Evolutionary conservation across 2,797 vertebrate genomes (phyloP).

Genomic region (Paedocypris micromegethes): DNA sequence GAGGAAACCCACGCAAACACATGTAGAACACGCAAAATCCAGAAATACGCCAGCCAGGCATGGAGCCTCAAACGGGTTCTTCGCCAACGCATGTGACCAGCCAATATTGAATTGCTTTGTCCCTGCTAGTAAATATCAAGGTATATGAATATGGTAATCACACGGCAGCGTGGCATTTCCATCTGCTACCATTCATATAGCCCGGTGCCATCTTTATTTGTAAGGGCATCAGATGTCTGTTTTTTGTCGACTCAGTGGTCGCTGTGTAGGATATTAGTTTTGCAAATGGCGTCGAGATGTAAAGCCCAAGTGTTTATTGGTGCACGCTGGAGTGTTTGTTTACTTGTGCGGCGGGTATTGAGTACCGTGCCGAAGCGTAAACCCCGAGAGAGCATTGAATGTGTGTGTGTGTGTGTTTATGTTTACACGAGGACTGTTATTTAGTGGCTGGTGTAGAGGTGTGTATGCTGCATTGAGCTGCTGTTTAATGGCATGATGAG

Average conservation of each 20-base stretch:
- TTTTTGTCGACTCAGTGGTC: slow-evolving; percentile 14
- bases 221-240: background rate
- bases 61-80: too few species aligned
- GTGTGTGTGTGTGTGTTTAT: slow-evolving; percentile 33
- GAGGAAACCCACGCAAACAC: too few species aligned
- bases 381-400: slow-evolving; percentile 1
- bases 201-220: background rate
- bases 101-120: too few species aligned
- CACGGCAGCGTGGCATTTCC: background rate
- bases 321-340: slow-evolving; percentile 28
- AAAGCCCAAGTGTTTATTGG: slow-evolving; percentile 33
- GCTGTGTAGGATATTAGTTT: slow-evolving; percentile 10
- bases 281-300: slow-evolving; percentile 3
- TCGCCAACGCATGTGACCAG: too few species aligned
- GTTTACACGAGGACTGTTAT: slow-evolving; percentile 44
- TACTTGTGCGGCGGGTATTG: slow-evolving; percentile 28
- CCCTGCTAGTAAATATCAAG: background rate
- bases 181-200: background rate
- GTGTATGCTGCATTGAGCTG: slow-evolving; percentile 39
- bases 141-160: background rate
- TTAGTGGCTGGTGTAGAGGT: slow-evolving; percentile 43
- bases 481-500: slow-evolving; percentile 49
- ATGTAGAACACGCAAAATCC: too few species aligned
- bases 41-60: too few species aligned
- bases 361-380: slow-evolving; percentile 19